Evolutionary conservation across 1,140 invertebrate species (phyloP).

Genomic region (Formica selysi): DNA sequence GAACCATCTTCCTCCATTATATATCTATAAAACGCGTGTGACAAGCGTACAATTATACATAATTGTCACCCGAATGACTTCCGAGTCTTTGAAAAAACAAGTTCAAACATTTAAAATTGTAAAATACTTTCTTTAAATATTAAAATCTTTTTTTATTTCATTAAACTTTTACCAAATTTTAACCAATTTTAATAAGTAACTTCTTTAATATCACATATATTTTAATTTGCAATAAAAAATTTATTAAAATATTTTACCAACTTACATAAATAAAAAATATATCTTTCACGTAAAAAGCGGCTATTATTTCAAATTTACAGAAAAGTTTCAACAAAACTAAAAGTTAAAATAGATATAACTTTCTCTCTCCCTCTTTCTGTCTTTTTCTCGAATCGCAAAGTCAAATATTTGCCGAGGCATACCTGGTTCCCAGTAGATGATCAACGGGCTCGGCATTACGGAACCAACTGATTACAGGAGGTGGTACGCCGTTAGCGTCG

Average conservation of each 20-base stretch:
- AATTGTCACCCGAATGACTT: background rate
- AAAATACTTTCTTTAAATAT: conserved; percentile 17
- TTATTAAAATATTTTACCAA: background rate
- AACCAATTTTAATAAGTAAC: background rate
- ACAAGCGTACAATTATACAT: background rate
- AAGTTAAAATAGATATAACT: conserved; percentile 2
- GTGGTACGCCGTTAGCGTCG: conserved; percentile 92
- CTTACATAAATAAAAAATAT: conserved; percentile 1
- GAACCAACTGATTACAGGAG: conserved; percentile 93
- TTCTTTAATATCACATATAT: background rate
- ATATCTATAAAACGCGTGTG: conserved; percentile 86
- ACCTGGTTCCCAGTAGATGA: conserved; percentile 82
- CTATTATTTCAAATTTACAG: background rate
- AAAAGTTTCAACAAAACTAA: background rate
- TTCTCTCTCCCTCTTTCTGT: background rate
- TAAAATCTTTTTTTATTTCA: background rate
- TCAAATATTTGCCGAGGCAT: conserved; percentile 33
- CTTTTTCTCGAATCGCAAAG: background rate
- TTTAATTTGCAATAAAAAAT: conserved; percentile 3
- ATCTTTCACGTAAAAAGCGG: background rate
- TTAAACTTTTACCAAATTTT: background rate
- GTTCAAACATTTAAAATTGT: background rate
- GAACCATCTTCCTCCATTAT: conserved; percentile 92
- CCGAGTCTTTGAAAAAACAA: background rate
- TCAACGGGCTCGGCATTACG: conserved; percentile 89